These are phyloP conservation scores for Drosophila macrospina DNA, from an alignment of 2,888 invertebrate genomes.

Conservation along the genomic window DNA sequence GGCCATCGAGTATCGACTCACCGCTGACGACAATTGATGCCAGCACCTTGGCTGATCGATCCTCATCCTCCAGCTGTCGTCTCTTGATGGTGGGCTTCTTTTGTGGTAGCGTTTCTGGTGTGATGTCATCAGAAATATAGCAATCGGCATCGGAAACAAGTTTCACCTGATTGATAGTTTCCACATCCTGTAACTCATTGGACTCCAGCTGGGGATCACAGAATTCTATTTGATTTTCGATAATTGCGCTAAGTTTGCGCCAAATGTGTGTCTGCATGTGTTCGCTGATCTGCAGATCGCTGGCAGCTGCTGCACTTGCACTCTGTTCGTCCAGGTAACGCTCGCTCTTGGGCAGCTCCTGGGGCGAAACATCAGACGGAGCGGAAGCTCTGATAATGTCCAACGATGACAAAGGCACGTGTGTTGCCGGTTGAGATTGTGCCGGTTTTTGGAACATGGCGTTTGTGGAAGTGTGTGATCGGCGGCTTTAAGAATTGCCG, in stretches of 20 bases:
- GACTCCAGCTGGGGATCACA: conserved; percentile 2
- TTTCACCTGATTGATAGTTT: conserved; percentile 48
- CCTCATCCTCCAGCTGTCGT: conserved; percentile 42
- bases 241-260: conserved; percentile 65
- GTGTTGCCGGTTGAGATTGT: not conserved
- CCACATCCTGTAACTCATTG: not conserved
- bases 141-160: conserved; percentile 68
- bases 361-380: not conserved
- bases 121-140: conserved; percentile 68
- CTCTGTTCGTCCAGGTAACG: conserved; percentile 60
- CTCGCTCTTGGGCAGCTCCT: conserved; percentile 53
- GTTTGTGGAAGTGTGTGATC: conserved; percentile 72
- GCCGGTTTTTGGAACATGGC: conserved; percentile 61
- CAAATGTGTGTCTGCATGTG: conserved; percentile 74
- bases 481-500: conserved; percentile 74
- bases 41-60: not conserved
- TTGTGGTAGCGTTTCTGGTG: conserved; percentile 38
- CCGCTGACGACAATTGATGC: conserved; percentile 59
- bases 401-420: not conserved
- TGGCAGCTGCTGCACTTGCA: conserved; percentile 15
- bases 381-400: not conserved
- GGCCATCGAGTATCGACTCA: conserved; percentile 53
- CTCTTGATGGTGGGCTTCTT: conserved; percentile 69
- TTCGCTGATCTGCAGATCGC: conserved; percentile 71
- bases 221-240: conserved; percentile 71